Base-by-base conservation (phyloP, 2,113 vertebrate genomes). In the Rhabdomys dilectus region DNA sequence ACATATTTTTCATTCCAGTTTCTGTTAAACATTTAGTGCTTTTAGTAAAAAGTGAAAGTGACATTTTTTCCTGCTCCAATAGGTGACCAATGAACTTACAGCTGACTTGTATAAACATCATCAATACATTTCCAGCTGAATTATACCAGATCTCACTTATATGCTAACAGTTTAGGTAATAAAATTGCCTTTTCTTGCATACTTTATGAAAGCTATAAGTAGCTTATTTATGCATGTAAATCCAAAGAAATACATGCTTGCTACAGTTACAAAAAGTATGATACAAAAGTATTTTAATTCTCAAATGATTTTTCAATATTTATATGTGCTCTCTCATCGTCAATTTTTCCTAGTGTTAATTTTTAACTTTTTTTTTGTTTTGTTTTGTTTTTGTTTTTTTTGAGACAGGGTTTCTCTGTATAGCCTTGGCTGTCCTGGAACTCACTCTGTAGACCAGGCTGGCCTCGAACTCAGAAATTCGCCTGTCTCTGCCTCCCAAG, bases 241-340 rank as follows among this genome's bases (percentile, higher is more conserved):
- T 73, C 81, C 13, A 58, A 95, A 89, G 24, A 81, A 22, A 7
- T 45, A 36, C 70, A 48, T 80, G 72, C 42, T 75, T 91, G 34
- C 64, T 66, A 36, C 80, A 36, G 39, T 85, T 91, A 78, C 5
- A 91, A 51, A 62, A 93, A 34, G 31, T 68, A 68, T 34, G 53
- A 84, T 34, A 95, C 26, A 56, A 88, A 75, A 91, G 36, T 75
- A 78, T 85, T 96, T 91, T 77, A 76, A 77, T 70, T 34, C 31
- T 95, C 36, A 89, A 34, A 39, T 91, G 13, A 80, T 73, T 96
- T 96, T 96, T 93, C n/a, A 85, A 34, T 82, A 90, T 17, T 58
- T 24, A 24, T n/a, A 91, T 89, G 80, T 80, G 85, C 91, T 91
- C 85, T 58, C 95, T 21, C 8, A 60, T 60, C 89, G 36, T 70